Percentiles rank a stretch among this genome's conserved stretches.
These are phyloP conservation scores for Scaptomyza parva DNA, from an alignment of 2,888 invertebrate species.

Conservation along the genomic window DNA sequence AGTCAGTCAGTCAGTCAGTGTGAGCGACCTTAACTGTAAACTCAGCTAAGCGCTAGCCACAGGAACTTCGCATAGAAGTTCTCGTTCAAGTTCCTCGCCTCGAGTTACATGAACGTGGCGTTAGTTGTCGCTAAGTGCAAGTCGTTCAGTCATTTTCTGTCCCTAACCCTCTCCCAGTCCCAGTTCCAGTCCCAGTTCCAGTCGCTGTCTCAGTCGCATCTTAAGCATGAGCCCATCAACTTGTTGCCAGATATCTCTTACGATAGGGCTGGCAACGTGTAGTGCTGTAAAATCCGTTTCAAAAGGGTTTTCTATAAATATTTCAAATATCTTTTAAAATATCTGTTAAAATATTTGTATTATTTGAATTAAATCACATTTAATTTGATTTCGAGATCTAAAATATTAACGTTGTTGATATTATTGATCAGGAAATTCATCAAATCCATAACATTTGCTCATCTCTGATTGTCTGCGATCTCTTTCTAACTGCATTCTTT, in stretches of 20 bases:
- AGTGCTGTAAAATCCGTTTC: background rate
- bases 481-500: conserved; percentile 7
- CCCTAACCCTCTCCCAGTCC: too few relatives aligned
- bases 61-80: conserved; percentile 67
- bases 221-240: conserved; percentile 53
- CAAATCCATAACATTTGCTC: conserved; percentile 6
- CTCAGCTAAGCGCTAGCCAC: conserved; percentile 34
- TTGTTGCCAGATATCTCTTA: conserved; percentile 47
- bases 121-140: conserved; percentile 78
- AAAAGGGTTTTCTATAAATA: background rate
- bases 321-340: too few relatives aligned
- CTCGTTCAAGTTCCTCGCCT: conserved; percentile 58
- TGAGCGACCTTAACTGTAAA: conserved; percentile 82
- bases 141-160: conserved; percentile 51
- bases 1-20: conserved; percentile 28
- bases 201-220: conserved; percentile 28
- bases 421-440: background rate
- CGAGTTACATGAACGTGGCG: conserved; percentile 74
- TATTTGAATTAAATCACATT: background rate
- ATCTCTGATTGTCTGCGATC: conserved; percentile 16
- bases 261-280: conserved; percentile 41
- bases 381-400: background rate
- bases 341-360: background rate
- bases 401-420: background rate
- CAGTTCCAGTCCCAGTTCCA: conserved; percentile 34